Evolutionary conservation across 2,113 vertebrate species (phyloP).

Genomic region (Pterocles burchelli): DNA sequence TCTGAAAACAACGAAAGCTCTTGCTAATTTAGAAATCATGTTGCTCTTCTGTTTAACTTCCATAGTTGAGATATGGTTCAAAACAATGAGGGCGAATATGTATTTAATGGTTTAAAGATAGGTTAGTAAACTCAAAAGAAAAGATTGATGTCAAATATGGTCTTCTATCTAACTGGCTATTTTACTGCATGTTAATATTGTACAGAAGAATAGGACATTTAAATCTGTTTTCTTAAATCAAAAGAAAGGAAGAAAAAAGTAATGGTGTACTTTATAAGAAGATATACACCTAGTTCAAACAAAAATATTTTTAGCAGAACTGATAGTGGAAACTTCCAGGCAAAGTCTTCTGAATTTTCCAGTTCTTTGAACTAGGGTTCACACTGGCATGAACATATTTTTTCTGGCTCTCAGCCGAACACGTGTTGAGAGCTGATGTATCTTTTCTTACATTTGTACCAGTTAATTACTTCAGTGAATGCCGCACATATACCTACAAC

Average conservation of each 20-base stretch:
- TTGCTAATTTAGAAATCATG: neutral
- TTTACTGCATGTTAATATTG: neutral
- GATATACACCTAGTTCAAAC: neutral
- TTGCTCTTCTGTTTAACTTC: neutral
- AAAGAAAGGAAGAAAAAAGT: neutral
- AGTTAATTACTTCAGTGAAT: constrained; percentile 7
- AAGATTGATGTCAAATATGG: neutral
- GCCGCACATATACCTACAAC: neutral
- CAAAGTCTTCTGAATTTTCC: constrained; percentile 38
- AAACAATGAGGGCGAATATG: neutral
- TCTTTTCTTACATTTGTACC: constrained; percentile 25
- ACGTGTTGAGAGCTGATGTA: neutral
- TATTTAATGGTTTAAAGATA: neutral
- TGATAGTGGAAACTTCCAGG: constrained; percentile 44
- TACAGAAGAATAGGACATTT: neutral
- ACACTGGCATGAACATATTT: constrained; percentile 42
- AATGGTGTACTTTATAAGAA: neutral
- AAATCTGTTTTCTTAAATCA: neutral
- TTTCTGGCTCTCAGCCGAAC: constrained; percentile 32
- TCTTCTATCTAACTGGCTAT: neutral
- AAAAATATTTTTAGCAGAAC: constrained; percentile 52
- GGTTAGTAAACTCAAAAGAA: neutral
- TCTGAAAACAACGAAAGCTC: neutral
- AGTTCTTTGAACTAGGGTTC: constrained; percentile 49
- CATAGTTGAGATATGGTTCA: neutral